These are phyloP conservation scores for Zhengitettix transpicula DNA, from an alignment of 2,888 invertebrate species.

Conservation along the genomic window DNA sequence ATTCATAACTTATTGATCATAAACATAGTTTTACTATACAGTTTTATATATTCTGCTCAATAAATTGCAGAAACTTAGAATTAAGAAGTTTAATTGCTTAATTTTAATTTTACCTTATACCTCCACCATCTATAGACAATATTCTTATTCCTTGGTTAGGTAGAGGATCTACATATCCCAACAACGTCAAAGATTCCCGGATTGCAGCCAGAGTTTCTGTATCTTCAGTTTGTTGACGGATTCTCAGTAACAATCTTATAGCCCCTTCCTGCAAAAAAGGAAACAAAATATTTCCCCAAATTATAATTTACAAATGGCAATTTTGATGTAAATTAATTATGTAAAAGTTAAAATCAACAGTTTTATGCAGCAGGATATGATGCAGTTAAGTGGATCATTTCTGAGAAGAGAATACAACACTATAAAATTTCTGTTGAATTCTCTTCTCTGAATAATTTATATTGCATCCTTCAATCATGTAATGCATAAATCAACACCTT, in stretches of 20 bases:
- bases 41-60: too few relatives aligned
- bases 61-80: too few relatives aligned
- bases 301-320: too few relatives aligned
- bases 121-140: constrained; percentile 79
- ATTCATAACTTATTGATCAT: too few relatives aligned
- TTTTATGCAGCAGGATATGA: too few relatives aligned
- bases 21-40: too few relatives aligned
- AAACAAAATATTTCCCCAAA: constrained; percentile 7
- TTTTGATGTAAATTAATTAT: not conserved
- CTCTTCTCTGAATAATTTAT: too few relatives aligned
- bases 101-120: constrained; percentile 37
- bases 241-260: constrained; percentile 41
- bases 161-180: constrained; percentile 54
- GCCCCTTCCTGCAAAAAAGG: constrained; percentile 42
- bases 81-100: not conserved
- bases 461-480: too few relatives aligned
- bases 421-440: too few relatives aligned
- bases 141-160: constrained; percentile 59
- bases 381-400: too few relatives aligned
- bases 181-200: constrained; percentile 45
- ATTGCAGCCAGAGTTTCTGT: constrained; percentile 22
- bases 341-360: not conserved
- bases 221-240: constrained; percentile 28
- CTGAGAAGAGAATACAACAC: too few relatives aligned
- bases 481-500: too few relatives aligned